A percentile compares a stretch with the other conserved stretches of the same genome.
Evolutionary conservation across 2,888 invertebrate genomes (phyloP).

Genomic region (Gonocerus acuteangulatus): DNA sequence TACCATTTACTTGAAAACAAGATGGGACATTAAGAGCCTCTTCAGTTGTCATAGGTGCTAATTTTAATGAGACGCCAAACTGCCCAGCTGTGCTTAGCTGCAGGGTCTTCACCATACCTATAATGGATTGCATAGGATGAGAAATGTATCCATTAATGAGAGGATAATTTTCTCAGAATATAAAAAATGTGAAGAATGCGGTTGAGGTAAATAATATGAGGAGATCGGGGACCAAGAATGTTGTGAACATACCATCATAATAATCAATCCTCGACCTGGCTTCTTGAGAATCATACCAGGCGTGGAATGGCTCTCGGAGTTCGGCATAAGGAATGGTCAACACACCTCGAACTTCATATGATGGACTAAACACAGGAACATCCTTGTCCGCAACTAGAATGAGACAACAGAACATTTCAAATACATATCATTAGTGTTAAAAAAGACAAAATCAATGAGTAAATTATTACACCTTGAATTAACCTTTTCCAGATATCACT

Average conservation of each 20-base stretch:
- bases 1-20: conserved; percentile 79
- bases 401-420: too few species aligned
- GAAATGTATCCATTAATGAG: too few species aligned
- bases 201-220: too few species aligned
- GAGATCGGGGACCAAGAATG: too few species aligned
- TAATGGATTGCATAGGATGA: too few species aligned
- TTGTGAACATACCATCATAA: conserved; percentile 77
- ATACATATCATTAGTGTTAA: neutral
- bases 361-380: conserved; percentile 58
- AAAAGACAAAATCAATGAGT: neutral
- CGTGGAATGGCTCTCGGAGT: conserved; percentile 81
- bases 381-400: neutral
- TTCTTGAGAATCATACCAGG: conserved; percentile 71
- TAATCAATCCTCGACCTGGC: conserved; percentile 85
- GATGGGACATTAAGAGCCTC: conserved; percentile 59
- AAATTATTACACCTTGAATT: too few species aligned
- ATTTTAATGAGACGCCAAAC: conserved; percentile 68
- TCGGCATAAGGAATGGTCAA: conserved; percentile 89
- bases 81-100: conserved; percentile 58
- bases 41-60: conserved; percentile 80
- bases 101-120: conserved; percentile 82
- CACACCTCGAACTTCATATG: conserved; percentile 68
- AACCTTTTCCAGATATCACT: too few species aligned
- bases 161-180: too few species aligned
- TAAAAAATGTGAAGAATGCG: neutral